Evolutionary conservation across 2,113 vertebrate species (phyloP).

Genomic region (Nycticorax nycticorax): DNA sequence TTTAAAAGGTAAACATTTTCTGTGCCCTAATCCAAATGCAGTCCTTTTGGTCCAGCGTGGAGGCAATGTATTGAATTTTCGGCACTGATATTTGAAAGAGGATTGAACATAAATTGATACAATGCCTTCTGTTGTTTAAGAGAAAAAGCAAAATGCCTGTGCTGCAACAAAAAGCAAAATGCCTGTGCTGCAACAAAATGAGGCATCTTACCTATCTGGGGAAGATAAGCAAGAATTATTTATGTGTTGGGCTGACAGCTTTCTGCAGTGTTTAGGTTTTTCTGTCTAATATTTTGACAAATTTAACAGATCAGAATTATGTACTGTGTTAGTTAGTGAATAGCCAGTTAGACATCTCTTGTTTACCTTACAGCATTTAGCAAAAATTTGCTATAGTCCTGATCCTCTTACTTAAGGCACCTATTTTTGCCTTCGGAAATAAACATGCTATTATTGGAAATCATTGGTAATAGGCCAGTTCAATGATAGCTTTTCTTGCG

Average conservation of each 20-base stretch:
- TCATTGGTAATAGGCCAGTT: not conserved
- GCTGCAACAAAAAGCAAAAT: not conserved
- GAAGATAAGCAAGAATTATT: not conserved
- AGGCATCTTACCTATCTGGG: not conserved
- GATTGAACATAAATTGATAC: not conserved
- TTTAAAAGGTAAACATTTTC: not conserved
- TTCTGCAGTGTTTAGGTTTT: not conserved
- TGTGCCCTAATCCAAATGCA: not conserved
- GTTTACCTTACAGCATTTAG: not conserved
- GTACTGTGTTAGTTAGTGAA: not conserved
- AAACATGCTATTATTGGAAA: not conserved
- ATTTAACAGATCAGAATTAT: not conserved
- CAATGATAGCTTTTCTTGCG: not conserved
- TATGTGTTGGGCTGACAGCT: not conserved
- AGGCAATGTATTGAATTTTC: not conserved
- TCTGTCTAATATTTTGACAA: not conserved
- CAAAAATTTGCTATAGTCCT: not conserved
- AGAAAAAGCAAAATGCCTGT: not conserved
- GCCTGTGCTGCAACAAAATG: not conserved
- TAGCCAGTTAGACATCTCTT: not conserved
- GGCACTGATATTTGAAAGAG: not conserved
- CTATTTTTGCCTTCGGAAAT: not conserved
- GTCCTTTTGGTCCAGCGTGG: not conserved
- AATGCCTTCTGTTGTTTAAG: not conserved
- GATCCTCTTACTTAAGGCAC: not conserved